Evolutionary conservation across 53 echinoderm and acorn worm genomes (phyloP).

Genomic region (Actinopyga echinites): DNA sequence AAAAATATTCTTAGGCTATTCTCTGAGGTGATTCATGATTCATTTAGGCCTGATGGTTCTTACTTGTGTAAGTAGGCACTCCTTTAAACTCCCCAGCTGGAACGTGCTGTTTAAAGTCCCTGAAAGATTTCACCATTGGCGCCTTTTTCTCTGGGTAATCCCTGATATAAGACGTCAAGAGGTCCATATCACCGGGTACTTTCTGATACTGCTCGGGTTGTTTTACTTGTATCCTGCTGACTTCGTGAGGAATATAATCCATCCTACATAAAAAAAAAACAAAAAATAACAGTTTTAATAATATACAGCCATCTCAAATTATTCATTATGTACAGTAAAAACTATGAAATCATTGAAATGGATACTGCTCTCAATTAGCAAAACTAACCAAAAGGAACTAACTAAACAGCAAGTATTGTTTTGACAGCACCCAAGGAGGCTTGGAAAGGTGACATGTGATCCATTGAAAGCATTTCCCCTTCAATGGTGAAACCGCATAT

Average conservation of each 20-base stretch:
- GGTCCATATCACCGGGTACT: constrained; percentile 77
- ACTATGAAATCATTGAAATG: too few relatives aligned
- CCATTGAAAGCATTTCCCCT: too few relatives aligned
- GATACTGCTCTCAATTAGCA: too few relatives aligned
- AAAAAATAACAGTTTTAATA: background rate
- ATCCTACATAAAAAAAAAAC: constrained; percentile 46
- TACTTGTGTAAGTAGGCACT: constrained; percentile 91
- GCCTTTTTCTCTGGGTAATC: constrained; percentile 83
- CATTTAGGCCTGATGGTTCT: background rate
- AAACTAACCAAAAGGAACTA: too few relatives aligned
- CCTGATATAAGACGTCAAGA: constrained; percentile 91
- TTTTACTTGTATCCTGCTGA: constrained; percentile 52
- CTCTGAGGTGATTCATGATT: too few relatives aligned
- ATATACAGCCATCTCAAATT: background rate
- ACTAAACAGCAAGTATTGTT: too few relatives aligned
- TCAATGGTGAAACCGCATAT: too few relatives aligned
- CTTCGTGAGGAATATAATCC: constrained; percentile 84
- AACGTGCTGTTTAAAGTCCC: constrained; percentile 12
- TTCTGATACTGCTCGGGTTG: constrained; percentile 74
- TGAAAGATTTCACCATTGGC: background rate
- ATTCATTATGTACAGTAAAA: too few relatives aligned
- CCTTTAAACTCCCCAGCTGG: constrained; percentile 86
- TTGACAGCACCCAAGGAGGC: too few relatives aligned
- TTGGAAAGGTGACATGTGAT: too few relatives aligned
- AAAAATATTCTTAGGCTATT: too few relatives aligned